Percentiles rank a stretch among this genome's conserved stretches.
phyloP scores from a whole-genome alignment of 2,888 invertebrate genomes.

The Orthosia incerta region DNA sequence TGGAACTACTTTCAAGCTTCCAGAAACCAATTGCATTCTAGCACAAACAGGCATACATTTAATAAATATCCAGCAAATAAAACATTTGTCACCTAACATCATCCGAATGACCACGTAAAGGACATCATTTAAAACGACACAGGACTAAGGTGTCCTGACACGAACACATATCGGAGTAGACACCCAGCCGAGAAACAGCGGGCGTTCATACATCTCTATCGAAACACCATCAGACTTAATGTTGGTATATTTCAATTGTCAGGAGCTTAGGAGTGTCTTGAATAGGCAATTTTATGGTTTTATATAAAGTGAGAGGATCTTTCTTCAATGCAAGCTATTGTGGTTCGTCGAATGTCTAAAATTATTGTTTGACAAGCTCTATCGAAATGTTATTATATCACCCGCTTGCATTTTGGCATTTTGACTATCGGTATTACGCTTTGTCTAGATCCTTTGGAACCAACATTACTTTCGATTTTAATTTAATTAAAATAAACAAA shows the following conservation, averaged over 20 bases:
- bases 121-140: conserved; percentile 43
- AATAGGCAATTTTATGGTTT: conserved; percentile 26
- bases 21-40: neutral
- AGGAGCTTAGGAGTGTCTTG: conserved; percentile 22
- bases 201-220: conserved; percentile 50
- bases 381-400: too few relatives aligned
- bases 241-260: conserved; percentile 61
- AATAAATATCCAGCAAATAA: neutral
- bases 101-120: conserved; percentile 24
- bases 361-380: too few relatives aligned
- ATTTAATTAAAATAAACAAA: neutral
- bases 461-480: too few relatives aligned
- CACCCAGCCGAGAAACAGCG: conserved; percentile 67
- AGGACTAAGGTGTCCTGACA: conserved; percentile 42
- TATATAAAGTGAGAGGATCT: neutral
- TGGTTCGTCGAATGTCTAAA: too few relatives aligned
- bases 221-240: conserved; percentile 57
- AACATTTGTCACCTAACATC: neutral
- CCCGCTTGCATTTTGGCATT: too few relatives aligned
- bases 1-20: neutral
- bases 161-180: conserved; percentile 57
- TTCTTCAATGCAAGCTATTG: neutral
- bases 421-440: too few relatives aligned
- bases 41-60: neutral
- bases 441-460: too few relatives aligned